Evolutionary conservation across 2,113 vertebrate genomes (phyloP).

Genomic region (Pollachius pollachius): DNA sequence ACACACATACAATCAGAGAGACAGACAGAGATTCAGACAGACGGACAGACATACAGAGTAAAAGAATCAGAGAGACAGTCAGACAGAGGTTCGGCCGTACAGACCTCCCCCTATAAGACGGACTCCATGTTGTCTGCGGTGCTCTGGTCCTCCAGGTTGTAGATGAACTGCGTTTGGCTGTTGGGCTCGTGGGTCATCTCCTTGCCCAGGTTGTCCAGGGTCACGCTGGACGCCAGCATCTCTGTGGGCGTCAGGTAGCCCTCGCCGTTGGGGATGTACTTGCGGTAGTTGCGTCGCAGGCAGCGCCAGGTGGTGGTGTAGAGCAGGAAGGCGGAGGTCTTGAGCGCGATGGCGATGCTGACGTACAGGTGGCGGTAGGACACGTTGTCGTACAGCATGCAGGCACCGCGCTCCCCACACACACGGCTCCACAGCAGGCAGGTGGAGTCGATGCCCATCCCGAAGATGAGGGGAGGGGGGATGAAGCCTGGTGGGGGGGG

Average conservation of each 20-base stretch:
- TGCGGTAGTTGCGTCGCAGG: slow-evolving; percentile 72
- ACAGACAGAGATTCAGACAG: not conserved
- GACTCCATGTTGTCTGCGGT: slow-evolving; percentile 74
- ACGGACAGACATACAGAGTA: not conserved
- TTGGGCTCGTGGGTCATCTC: slow-evolving; percentile 64
- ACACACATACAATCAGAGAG: too few species aligned
- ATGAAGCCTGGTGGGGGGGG: slow-evolving; percentile 69
- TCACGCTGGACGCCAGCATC: slow-evolving; percentile 72
- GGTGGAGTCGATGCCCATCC: slow-evolving; percentile 78
- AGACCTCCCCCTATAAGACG: slow-evolving; percentile 61
- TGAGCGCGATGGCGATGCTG: slow-evolving; percentile 75
- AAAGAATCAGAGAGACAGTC: not conserved
- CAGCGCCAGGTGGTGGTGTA: slow-evolving; percentile 75
- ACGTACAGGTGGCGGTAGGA: slow-evolving; percentile 76
- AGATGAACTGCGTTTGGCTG: slow-evolving; percentile 76
- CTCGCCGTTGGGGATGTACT: slow-evolving; percentile 74
- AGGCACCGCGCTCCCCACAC: slow-evolving; percentile 72
- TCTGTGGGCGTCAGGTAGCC: slow-evolving; percentile 73
- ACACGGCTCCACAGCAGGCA: slow-evolving; percentile 76
- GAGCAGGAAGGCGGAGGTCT: slow-evolving; percentile 69
- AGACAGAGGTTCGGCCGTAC: slow-evolving; percentile 1
- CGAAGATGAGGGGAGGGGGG: slow-evolving; percentile 76
- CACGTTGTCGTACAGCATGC: slow-evolving; percentile 76
- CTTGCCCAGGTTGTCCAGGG: slow-evolving; percentile 72
- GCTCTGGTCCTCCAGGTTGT: slow-evolving; percentile 73